Percentiles rank a stretch among this genome's conserved stretches.
These are phyloP conservation scores for Discoglossus pictus DNA, from an alignment of 2,797 vertebrate genomes.

Conservation along the genomic window DNA sequence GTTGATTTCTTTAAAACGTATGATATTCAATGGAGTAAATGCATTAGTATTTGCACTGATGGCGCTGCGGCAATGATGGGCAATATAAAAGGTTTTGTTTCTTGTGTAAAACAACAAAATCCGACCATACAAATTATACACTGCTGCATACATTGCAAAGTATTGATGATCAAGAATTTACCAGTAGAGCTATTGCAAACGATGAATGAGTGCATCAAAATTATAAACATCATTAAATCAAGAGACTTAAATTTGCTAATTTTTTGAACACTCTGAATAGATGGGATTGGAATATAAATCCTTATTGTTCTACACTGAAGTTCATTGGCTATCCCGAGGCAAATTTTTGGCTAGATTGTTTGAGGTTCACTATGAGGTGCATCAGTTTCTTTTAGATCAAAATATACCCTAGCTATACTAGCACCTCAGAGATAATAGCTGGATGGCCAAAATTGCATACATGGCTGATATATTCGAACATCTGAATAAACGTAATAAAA, in stretches of 20 bases:
- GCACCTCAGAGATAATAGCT: constrained; percentile 8
- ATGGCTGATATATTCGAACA: constrained; percentile 1
- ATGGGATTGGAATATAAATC: constrained; percentile 12
- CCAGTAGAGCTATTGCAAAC: neutral
- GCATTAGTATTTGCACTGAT: neutral
- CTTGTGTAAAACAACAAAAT: constrained; percentile 10
- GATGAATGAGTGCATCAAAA: no score
- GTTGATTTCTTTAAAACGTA: constrained; percentile 13
- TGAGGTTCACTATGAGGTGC: neutral
- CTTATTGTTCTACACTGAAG: neutral
- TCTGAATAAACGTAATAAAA: no score
- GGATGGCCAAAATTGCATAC: neutral
- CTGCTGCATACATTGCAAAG: neutral
- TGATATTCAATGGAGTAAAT: constrained; percentile 3
- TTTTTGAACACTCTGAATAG: neutral
- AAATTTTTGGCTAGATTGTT: constrained; percentile 12
- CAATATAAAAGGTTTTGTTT: constrained; percentile 21
- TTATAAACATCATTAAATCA: constrained; percentile 10
- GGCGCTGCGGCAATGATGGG: constrained; percentile 5
- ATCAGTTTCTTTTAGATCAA: neutral
- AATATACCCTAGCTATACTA: neutral
- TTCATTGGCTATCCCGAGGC: constrained; percentile 12
- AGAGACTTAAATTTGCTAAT: constrained; percentile 10
- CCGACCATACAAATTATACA: constrained; percentile 18
- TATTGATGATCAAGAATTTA: constrained; percentile 12